A percentile compares a stretch with the other conserved stretches of the same genome.
Evolutionary conservation across 2,888 invertebrate species (phyloP).

Genomic region (Hemithea aestivaria): DNA sequence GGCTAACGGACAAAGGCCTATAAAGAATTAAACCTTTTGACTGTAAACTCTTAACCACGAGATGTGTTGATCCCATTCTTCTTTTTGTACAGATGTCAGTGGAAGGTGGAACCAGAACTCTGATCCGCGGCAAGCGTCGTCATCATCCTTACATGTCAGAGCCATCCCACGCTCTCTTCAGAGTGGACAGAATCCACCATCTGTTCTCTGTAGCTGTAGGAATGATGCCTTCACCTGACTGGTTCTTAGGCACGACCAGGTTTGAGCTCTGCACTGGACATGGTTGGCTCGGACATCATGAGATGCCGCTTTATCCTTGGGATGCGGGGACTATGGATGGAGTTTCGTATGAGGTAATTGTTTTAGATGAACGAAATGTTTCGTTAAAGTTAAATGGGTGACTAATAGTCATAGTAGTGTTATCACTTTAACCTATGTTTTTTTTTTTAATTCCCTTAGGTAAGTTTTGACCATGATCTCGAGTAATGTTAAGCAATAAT

Average conservation of each 20-base stretch:
- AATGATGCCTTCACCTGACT: constrained; percentile 68
- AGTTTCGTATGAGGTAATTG: constrained; percentile 60
- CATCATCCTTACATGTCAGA: constrained; percentile 63
- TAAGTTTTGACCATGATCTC: too few species aligned
- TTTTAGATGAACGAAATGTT: not conserved
- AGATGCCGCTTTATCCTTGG: constrained; percentile 62
- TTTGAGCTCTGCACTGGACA: constrained; percentile 59
- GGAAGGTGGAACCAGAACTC: constrained; percentile 52
- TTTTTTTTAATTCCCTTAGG: too few species aligned
- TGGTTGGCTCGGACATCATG: constrained; percentile 48
- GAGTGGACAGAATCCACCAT: constrained; percentile 63
- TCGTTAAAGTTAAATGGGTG: not conserved
- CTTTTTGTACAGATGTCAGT: constrained; percentile 49
- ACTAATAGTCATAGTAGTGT: too few species aligned
- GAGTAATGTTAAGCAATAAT: too few species aligned
- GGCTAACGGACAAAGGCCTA: too few species aligned
- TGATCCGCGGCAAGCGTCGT: constrained; percentile 62
- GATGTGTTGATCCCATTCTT: too few species aligned
- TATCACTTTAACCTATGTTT: too few species aligned
- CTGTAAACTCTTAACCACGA: too few species aligned
- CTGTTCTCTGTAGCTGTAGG: constrained; percentile 61
- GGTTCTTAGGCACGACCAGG: constrained; percentile 63
- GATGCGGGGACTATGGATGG: constrained; percentile 68
- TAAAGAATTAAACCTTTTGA: too few species aligned
- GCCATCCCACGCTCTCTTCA: constrained; percentile 61